Evolutionary conservation across 2,888 invertebrate species (phyloP).

Genomic region (Acleris literana): DNA sequence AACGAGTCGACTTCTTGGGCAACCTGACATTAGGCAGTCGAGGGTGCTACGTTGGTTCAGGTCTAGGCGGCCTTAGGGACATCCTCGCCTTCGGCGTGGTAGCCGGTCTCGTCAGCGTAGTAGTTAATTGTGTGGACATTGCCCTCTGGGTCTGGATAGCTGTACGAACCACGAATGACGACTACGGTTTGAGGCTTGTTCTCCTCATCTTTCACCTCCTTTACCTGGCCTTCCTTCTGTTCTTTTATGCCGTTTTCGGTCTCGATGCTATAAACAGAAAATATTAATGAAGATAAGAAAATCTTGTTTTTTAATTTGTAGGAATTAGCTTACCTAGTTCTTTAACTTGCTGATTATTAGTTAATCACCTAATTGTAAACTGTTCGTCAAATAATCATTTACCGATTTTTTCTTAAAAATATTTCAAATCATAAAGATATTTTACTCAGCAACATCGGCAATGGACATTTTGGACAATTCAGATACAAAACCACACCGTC

Average conservation of each 20-base stretch:
- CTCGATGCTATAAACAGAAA: slow-evolving; percentile 66
- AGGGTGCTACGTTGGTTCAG: slow-evolving; percentile 34
- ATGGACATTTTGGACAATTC: too few species aligned
- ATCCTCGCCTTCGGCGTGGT: slow-evolving; percentile 84
- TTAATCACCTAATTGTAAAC: too few species aligned
- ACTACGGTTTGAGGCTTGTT: slow-evolving; percentile 82
- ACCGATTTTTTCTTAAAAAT: too few species aligned
- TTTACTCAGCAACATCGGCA: too few species aligned
- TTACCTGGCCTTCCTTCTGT: slow-evolving; percentile 74
- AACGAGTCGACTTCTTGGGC: slow-evolving; percentile 37
- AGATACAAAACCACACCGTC: too few species aligned
- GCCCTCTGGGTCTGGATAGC: slow-evolving; percentile 83
- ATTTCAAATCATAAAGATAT: too few species aligned
- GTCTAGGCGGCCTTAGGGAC: slow-evolving; percentile 78
- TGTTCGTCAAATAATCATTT: too few species aligned
- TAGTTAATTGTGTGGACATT: slow-evolving; percentile 77
- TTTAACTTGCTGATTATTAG: too few species aligned
- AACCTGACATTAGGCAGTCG: neutral
- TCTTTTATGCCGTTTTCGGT: slow-evolving; percentile 82
- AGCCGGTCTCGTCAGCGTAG: slow-evolving; percentile 86
- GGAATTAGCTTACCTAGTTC: too few species aligned
- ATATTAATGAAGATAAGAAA: neutral
- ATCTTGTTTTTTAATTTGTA: too few species aligned
- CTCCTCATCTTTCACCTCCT: slow-evolving; percentile 76
- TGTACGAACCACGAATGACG: slow-evolving; percentile 84